phyloP scores from a whole-genome alignment of 2,797 vertebrate species.

The Ceryle rudis region DNA sequence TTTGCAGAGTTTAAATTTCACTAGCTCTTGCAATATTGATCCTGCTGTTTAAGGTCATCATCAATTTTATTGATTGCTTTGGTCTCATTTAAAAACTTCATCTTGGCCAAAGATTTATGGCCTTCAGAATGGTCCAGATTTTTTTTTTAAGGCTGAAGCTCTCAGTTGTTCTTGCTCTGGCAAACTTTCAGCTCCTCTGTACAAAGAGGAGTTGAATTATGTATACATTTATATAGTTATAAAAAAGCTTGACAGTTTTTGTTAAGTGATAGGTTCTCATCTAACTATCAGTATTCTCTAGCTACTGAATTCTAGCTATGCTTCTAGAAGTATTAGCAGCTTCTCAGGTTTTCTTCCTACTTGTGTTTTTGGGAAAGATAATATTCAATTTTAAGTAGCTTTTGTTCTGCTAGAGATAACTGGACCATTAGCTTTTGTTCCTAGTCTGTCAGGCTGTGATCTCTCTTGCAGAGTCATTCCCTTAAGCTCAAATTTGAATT shows the following conservation, averaged over 20 bases:
- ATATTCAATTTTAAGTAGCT: neutral
- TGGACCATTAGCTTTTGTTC: neutral
- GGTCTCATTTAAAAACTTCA: neutral
- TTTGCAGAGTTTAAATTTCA: neutral
- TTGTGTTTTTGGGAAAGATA: neutral
- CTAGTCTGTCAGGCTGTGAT: neutral
- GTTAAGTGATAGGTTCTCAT: neutral
- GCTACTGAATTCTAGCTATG: neutral
- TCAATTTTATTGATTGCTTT: neutral
- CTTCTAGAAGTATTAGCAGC: neutral
- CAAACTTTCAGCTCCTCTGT: neutral
- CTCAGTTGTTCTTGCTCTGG: neutral
- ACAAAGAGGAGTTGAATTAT: neutral
- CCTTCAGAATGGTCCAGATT: neutral
- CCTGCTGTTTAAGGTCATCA: neutral
- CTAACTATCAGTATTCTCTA: neutral
- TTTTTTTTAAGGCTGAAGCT: neutral
- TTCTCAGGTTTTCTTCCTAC: neutral
- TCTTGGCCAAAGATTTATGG: neutral
- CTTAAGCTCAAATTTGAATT: neutral
- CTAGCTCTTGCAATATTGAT: neutral
- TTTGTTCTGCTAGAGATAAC: neutral
- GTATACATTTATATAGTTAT: neutral
- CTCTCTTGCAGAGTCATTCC: neutral
- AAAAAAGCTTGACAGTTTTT: neutral